Base-by-base conservation (phyloP, 37 sponge, comb jelly and placozoan genomes). In the Beroe ovata region DNA sequence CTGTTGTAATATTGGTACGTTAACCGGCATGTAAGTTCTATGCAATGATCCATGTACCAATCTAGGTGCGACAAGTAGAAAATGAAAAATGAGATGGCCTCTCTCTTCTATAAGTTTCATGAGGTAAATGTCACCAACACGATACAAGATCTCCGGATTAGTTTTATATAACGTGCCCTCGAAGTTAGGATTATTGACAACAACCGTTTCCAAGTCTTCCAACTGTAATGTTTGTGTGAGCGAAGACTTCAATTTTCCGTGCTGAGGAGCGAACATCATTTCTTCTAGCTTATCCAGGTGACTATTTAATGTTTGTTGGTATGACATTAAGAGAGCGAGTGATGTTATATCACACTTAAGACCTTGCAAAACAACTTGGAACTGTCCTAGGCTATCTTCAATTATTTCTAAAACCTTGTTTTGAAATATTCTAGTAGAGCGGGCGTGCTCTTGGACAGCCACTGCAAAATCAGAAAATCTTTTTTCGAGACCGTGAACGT, bases 271-370 rank as follows among this genome's bases (percentile, higher is more conserved):
- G 20, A 21, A 71, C 16, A 71, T 35, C 20, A 71, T 4, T 36
- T 71, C 38, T 8, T 71, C 71, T 21, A 71, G 71, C 20, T 71
- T 71, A 35, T 19, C 18, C 37, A 35, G 20, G 34, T 71, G 38
- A 28, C 3, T 29, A 20, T 71, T 71, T 4, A 36, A 21, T 36
- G 71, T 29, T 30, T 71, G 71, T 29, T 36, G 38, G 16, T 28
- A 34, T 6, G 34, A 35, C 19, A 28, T 6, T 38, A 71, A 8
- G 18, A 20, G 2, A 71, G 71, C 71, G 2, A 71, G 4, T 33
- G 71, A 71, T 21, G 71, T 20, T 6, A 71, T 29, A 71, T 71
- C 71, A 20, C 71, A 71, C 34, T 71, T 71, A 4, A 71, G 32
- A 6, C 71, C 38, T 4, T 71, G 20, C 21, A 71, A 18, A 2